Evolutionary conservation across 2,113 vertebrate genomes (phyloP).

Genomic region (Baryphthengus martii): DNA sequence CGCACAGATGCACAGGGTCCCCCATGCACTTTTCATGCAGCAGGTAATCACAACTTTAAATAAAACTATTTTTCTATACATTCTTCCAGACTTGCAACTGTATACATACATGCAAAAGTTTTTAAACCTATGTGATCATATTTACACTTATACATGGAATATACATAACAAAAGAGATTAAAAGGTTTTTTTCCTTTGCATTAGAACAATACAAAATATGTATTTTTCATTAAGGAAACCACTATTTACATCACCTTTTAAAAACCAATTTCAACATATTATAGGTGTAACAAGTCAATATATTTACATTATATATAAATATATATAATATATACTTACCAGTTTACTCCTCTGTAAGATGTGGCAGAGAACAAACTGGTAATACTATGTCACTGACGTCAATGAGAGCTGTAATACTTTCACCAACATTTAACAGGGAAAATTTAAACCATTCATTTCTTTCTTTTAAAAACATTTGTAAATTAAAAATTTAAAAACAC

Average conservation of each 20-base stretch:
- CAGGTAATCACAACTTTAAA: constrained; percentile 84
- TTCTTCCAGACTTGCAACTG: constrained; percentile 83
- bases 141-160: constrained; percentile 85
- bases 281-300: constrained; percentile 78
- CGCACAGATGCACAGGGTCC: constrained; percentile 80
- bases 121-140: constrained; percentile 79
- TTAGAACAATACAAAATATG: constrained; percentile 85
- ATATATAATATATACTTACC: constrained; percentile 81
- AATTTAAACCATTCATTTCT: constrained; percentile 57
- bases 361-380: constrained; percentile 79
- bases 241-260: constrained; percentile 84
- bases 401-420: constrained; percentile 75
- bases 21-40: constrained; percentile 84
- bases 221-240: constrained; percentile 83
- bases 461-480: constrained; percentile 55
- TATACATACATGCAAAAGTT: constrained; percentile 84
- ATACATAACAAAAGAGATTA: constrained; percentile 80
- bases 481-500: constrained; percentile 67
- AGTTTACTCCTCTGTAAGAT: constrained; percentile 75
- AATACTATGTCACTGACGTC: constrained; percentile 75
- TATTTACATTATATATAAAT: constrained; percentile 79
- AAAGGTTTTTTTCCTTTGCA: constrained; percentile 76
- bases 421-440: constrained; percentile 69
- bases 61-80: constrained; percentile 83
- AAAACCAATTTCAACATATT: constrained; percentile 81